These are phyloP conservation scores for Meganola albula DNA, from an alignment of 2,888 invertebrate genomes.

Conservation along the genomic window DNA sequence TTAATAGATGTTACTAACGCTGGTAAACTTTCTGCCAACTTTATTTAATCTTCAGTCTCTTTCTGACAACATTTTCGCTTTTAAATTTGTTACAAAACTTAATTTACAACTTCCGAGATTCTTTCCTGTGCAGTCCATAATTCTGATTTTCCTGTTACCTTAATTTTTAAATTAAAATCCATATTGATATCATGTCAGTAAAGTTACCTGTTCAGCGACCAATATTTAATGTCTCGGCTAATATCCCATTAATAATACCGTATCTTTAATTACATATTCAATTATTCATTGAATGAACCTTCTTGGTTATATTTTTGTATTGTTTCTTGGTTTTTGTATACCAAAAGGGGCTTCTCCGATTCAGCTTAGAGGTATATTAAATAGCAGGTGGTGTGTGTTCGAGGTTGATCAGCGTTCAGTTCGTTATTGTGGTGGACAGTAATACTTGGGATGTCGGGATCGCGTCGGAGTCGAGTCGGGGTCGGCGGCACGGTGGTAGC, in stretches of 20 bases:
- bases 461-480: constrained; percentile 41
- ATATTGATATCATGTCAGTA: too few species aligned
- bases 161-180: constrained; percentile 13
- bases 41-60: constrained; percentile 26
- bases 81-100: constrained; percentile 27
- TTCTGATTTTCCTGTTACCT: constrained; percentile 22
- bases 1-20: constrained; percentile 29
- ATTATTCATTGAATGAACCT: too few species aligned
- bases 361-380: constrained; percentile 21
- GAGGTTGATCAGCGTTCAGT: constrained; percentile 42
- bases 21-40: constrained; percentile 22
- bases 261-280: too few species aligned
- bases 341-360: too few species aligned
- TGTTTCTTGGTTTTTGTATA: too few species aligned
- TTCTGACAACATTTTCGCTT: constrained; percentile 27
- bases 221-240: too few species aligned
- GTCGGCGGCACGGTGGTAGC: constrained; percentile 43
- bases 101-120: constrained; percentile 23
- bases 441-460: constrained; percentile 42
- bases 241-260: too few species aligned
- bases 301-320: too few species aligned
- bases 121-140: constrained; percentile 20
- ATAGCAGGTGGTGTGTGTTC: constrained; percentile 30
- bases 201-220: too few species aligned
- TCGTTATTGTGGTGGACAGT: constrained; percentile 46